A percentile compares a stretch with the other conserved stretches of the same genome.
Conservation (phyloP, 1,140 invertebrate species). For the Papilio helenus region DNA sequence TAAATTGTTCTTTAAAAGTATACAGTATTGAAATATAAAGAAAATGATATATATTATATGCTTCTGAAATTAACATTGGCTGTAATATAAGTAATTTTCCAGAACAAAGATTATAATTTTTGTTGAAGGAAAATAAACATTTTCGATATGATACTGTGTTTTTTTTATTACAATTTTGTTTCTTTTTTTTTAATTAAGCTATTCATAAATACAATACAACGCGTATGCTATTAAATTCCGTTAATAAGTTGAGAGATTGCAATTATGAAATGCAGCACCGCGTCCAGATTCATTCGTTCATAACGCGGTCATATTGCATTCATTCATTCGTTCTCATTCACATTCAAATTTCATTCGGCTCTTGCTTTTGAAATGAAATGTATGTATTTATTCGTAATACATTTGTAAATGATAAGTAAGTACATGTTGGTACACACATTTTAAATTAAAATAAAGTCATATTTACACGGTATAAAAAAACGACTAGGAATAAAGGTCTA, state of each 20-base stretch:
- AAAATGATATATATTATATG: too few relatives aligned
- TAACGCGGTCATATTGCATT: constrained; percentile 39
- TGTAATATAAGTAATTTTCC: too few relatives aligned
- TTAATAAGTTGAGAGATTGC: constrained; percentile 37
- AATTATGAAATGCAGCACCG: constrained; percentile 43
- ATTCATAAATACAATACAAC: not conserved
- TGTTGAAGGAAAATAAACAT: too few relatives aligned
- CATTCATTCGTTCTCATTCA: constrained; percentile 32
- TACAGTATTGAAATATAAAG: not conserved
- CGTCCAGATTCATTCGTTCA: constrained; percentile 26
- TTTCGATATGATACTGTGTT: too few relatives aligned
- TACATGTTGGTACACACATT: not conserved
- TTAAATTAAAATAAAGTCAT: not conserved
- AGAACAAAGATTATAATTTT: too few relatives aligned
- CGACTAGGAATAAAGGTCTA: not conserved
- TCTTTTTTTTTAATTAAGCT: not conserved
- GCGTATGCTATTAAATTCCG: constrained; percentile 39
- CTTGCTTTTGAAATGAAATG: constrained; percentile 24
- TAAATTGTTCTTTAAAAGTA: not conserved
- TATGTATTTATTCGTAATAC: not conserved
- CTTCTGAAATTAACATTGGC: too few relatives aligned
- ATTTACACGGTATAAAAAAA: not conserved
- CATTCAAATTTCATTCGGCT: constrained; percentile 40
- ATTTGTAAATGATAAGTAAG: not conserved
- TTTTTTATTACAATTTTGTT: not conserved